Base-by-base conservation (phyloP, 1,140 invertebrate genomes). In the Diorhabda sublineata region DNA sequence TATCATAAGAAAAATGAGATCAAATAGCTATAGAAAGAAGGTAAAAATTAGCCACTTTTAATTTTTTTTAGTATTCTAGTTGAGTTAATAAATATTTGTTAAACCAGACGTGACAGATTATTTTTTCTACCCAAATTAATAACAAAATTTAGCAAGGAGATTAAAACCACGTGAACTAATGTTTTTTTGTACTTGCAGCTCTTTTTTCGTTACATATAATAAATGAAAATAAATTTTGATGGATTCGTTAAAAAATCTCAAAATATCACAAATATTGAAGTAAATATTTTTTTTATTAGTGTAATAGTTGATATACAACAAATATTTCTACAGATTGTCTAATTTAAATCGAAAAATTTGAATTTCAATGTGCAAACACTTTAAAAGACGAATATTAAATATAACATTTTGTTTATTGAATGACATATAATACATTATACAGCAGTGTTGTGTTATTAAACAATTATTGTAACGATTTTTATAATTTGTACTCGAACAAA, bases 401-500 rank as follows among this genome's bases (percentile, higher is more conserved):
- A 61, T 62, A 68, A 59, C 43, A 63, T 61, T 69, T 47, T 61
- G 26, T 72, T 69, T 66, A 69, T 70, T 64, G 67, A 69, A 73
- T 68, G 72, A 69, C 72, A 71, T 64, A 71, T 47, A 71, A 44
- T 62, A 67, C 44, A 67, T 67, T 67, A 61, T 70, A 72, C 71
- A 69, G 71, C 64, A 66, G 68, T 70, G 68, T 70, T 72, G 70
- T 71, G 62, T 65, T 63, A 74, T 66, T 62, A 66, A 63, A 65
- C 63, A 72, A 63, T 70, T 58, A 66, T 67, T 64, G 64, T 63
- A 65, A 68, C 59, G 56, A 67, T 71, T 71, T 4, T 56, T 64
- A 67, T 68, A 61, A 67, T 73, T 69, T 69, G 68, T 71, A 73
- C 64, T 71, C 66, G 67, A 73, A 71, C 57, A 72, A 73, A 71